phyloP scores from a whole-genome alignment of 2,113 vertebrate genomes.

The Ursus arctos region DNA sequence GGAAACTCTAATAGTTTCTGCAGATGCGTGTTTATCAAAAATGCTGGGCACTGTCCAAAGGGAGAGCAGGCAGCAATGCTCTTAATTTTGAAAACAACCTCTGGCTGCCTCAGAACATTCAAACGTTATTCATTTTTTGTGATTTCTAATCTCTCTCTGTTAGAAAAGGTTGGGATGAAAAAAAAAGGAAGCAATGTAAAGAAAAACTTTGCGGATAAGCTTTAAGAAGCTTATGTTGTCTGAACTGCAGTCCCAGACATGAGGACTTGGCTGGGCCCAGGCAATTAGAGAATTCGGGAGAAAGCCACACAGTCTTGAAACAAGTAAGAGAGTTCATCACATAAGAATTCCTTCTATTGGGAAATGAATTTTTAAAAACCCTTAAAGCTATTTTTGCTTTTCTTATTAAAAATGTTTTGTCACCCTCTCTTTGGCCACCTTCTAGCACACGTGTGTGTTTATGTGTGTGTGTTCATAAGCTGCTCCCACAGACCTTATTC shows the following conservation, averaged over 20 bases:
- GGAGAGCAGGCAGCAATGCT: conserved; percentile 60
- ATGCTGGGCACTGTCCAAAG: conserved; percentile 72
- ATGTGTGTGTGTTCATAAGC: neutral
- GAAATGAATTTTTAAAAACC: conserved; percentile 27
- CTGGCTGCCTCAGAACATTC: conserved; percentile 26
- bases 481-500: neutral
- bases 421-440: neutral
- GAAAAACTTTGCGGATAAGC: neutral
- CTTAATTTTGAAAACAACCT: conserved; percentile 67
- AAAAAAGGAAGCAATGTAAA: neutral
- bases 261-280: neutral
- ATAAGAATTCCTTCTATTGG: conserved; percentile 52
- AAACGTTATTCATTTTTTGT: conserved; percentile 47
- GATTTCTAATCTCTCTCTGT: neutral
- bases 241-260: neutral
- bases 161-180: neutral
- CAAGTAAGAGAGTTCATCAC: neutral
- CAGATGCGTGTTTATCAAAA: conserved; percentile 80
- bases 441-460: neutral
- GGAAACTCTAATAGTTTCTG: conserved; percentile 80
- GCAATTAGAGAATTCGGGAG: neutral
- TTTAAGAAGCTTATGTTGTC: conserved; percentile 13
- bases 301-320: conserved; percentile 13
- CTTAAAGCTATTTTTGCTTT: conserved; percentile 47
- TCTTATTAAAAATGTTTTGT: neutral